Conservation (phyloP, 92 coral and sea anemone genomes). For the Zoanthus sansibaricus region DNA sequence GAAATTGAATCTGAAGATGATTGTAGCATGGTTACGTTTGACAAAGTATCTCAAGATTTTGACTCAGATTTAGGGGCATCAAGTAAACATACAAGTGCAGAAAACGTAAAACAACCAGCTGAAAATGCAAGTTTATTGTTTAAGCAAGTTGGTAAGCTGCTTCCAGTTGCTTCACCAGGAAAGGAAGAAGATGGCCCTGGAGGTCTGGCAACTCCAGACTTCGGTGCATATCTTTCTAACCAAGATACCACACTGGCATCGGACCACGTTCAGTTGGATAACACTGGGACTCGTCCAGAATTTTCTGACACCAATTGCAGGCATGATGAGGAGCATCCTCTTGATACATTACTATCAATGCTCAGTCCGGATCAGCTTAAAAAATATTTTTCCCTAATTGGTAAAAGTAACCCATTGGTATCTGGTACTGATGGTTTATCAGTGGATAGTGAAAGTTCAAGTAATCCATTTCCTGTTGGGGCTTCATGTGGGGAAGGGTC, state of each 20-base stretch:
- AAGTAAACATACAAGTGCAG: background rate
- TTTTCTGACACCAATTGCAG: background rate
- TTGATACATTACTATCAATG: too few species aligned
- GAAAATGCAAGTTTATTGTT: slow-evolving; percentile 1
- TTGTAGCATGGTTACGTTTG: background rate
- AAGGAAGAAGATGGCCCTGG: slow-evolving; percentile 28
- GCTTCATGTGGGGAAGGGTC: background rate
- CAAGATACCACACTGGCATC: background rate
- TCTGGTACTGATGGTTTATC: background rate
- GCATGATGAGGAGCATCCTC: background rate
- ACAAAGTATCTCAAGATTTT: background rate
- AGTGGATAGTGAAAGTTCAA: background rate
- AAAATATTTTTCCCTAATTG: too few species aligned
- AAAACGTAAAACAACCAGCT: slow-evolving; percentile 13
- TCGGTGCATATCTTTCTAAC: slow-evolving; percentile 3
- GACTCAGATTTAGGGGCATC: background rate
- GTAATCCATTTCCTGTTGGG: background rate
- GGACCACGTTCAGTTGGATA: background rate
- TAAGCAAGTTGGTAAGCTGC: slow-evolving; percentile 16
- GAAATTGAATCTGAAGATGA: background rate
- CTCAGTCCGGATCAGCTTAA: too few species aligned
- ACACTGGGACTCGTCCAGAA: background rate
- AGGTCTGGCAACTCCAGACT: slow-evolving; percentile 20
- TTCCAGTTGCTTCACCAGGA: slow-evolving; percentile 8
- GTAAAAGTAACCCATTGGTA: background rate